Base-by-base conservation (phyloP, 2,113 vertebrate species). In the Ammodytes dubius region DNA sequence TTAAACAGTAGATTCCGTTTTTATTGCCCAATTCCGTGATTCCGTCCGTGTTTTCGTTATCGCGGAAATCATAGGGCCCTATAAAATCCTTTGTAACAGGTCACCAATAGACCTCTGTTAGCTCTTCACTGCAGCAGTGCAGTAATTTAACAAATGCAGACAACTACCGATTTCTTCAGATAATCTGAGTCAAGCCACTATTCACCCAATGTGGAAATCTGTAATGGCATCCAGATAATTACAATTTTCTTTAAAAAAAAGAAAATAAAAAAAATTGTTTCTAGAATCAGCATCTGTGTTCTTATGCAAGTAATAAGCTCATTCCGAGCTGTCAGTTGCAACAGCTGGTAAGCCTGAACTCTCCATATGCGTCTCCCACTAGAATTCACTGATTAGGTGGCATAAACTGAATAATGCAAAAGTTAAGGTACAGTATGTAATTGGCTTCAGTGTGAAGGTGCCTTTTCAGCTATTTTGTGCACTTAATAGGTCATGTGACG, bases 301-400 rank as follows among this genome's bases (percentile, higher is more conserved):
- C 8, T 19, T 52, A 50, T 37, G 17, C 1, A 53, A 61, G 49
- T 49, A 65, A 77, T 9, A 69, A 60, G 66, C 67, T 84, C 80
- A 56, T 11, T 74, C 50, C 50, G 80, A 75, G 58, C 67, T 74
- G 70, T 73, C 85, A 84, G 66, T 49, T 52, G 6, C 69, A 88
- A 70, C 82, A 89, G 82, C 88, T 86, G 88, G 72, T 79, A 52
- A 68, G 43, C 59, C 64, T 80, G 67, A 61, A 35, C 58, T 69
- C 57, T 78, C 56, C 74, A 70, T 64, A 69, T 72, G 70, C 57
- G 69, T 66, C 43, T 70, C 53, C 37, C 77, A 70, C 19, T 13
- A 42, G 61, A 77, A 58, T 72, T 10, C 63, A 79, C 9, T 47
- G 42, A 72, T 59, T 5, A 14, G 27, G 66, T 59, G 10, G 39